These are phyloP conservation scores for Xanthostigma xanthostigma DNA, from an alignment of 2,888 invertebrate species.

Conservation along the genomic window DNA sequence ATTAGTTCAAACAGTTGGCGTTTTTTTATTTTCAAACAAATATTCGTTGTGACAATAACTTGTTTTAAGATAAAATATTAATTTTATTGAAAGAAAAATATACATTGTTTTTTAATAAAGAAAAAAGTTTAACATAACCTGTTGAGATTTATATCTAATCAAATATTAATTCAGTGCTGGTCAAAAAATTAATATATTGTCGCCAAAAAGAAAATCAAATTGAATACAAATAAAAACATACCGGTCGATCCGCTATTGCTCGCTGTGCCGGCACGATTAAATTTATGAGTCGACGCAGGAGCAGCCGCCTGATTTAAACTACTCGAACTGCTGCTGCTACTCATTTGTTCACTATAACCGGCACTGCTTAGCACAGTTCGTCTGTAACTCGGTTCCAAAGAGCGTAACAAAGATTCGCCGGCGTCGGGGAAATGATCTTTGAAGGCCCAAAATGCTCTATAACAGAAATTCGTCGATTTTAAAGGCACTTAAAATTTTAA, in stretches of 20 bases:
- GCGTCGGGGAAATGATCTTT: slow-evolving; percentile 80
- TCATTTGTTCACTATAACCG: slow-evolving; percentile 28
- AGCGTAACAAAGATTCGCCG: slow-evolving; percentile 69
- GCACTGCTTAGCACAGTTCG: slow-evolving; percentile 33
- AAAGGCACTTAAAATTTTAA: no score
- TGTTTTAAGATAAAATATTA: no score
- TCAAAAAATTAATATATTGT: no score
- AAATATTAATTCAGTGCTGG: no score
- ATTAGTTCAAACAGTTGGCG: no score
- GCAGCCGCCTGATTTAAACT: slow-evolving; percentile 30
- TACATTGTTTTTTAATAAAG: no score
- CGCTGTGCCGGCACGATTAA: slow-evolving; percentile 16
- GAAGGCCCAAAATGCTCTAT: slow-evolving; percentile 81
- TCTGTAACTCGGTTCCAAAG: slow-evolving; percentile 65
- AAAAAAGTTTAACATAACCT: no score
- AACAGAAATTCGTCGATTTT: slow-evolving; percentile 9
- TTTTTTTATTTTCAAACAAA: no score
- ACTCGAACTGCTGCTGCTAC: slow-evolving; percentile 38
- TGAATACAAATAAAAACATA: slow-evolving; percentile 15
- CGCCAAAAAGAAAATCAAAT: no score
- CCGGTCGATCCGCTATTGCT: slow-evolving; percentile 23
- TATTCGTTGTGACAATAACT: no score
- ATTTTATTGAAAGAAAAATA: no score
- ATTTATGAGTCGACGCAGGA: slow-evolving; percentile 27
- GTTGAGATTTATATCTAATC: no score